phyloP scores from a whole-genome alignment of 1,140 invertebrate species.

The Drosophila arawakana region DNA sequence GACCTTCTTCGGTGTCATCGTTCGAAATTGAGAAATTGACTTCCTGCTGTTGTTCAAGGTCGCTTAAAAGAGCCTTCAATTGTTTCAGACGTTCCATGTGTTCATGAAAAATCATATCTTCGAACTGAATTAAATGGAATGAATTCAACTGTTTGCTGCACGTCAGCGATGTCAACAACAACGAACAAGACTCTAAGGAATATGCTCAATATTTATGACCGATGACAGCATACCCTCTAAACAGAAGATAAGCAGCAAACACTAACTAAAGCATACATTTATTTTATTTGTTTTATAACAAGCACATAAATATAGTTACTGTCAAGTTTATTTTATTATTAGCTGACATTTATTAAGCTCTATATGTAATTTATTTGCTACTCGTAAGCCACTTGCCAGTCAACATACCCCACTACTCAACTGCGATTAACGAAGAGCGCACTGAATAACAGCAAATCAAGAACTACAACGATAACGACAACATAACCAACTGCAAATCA shows the following conservation, averaged over 20 bases:
- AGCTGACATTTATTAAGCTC: too few species aligned
- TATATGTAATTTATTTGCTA: too few species aligned
- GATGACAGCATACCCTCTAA: not conserved
- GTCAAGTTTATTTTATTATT: too few species aligned
- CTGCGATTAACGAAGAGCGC: not conserved
- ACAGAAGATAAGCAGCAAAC: not conserved
- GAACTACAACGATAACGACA: slow-evolving; percentile 21
- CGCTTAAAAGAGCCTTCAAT: too few species aligned
- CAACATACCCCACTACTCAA: not conserved
- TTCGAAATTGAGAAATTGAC: too few species aligned
- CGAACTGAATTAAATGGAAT: too few species aligned
- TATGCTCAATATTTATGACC: not conserved
- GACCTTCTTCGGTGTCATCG: too few species aligned
- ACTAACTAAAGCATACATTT: not conserved
- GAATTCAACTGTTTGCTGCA: slow-evolving; percentile 68
- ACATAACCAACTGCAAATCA: slow-evolving; percentile 50
- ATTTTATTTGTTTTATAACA: too few species aligned
- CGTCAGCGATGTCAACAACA: slow-evolving; percentile 51
- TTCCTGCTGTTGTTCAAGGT: too few species aligned
- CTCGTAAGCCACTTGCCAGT: not conserved
- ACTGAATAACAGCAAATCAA: slow-evolving; percentile 22
- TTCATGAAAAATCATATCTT: too few species aligned
- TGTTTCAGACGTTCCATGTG: too few species aligned
- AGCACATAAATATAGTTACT: too few species aligned
- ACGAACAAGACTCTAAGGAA: slow-evolving; percentile 15